phyloP scores from a whole-genome alignment of 2,113 vertebrate species.

The Odontophorus gujanensis region DNA sequence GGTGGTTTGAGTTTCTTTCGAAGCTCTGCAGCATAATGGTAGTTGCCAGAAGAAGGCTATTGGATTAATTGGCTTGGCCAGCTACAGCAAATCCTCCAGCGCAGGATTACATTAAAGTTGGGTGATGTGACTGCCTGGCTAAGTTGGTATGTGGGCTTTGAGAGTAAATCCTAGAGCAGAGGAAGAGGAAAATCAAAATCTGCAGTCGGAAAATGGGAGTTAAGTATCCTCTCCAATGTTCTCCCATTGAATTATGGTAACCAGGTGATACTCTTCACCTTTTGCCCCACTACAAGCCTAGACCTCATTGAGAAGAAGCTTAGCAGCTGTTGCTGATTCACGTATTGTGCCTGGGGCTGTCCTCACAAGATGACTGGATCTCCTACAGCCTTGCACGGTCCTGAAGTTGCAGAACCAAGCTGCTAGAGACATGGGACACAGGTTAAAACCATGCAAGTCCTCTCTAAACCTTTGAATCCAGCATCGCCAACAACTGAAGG shows the following conservation, averaged over 20 bases:
- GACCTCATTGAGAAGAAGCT: background rate
- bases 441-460: background rate
- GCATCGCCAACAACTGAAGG: background rate
- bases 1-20: background rate
- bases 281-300: background rate
- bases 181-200: background rate
- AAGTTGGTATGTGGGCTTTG: background rate
- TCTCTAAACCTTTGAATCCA: background rate
- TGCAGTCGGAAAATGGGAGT: background rate
- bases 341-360: background rate
- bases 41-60: background rate
- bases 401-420: background rate
- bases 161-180: background rate
- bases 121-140: background rate
- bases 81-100: background rate
- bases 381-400: background rate
- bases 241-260: background rate
- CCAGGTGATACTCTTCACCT: background rate
- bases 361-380: background rate
- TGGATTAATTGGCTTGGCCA: background rate
- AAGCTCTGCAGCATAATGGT: background rate
- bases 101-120: background rate
- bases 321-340: background rate
- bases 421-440: background rate
- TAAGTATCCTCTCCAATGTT: accelerated